Evolutionary conservation across 2,888 invertebrate species (phyloP).

Genomic region (Sthenelais limicola): DNA sequence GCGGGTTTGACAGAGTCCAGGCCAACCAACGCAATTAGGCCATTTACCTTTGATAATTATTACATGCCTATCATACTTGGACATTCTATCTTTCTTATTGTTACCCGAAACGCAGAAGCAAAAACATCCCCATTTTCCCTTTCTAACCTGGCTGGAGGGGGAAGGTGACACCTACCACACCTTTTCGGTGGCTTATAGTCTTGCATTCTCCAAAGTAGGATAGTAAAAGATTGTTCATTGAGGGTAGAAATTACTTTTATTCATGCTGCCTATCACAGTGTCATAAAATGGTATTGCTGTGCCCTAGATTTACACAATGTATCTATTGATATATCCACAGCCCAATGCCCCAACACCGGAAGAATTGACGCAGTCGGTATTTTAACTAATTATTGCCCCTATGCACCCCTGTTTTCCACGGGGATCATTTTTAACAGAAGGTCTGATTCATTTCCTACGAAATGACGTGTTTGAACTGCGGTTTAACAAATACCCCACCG

Average conservation of each 20-base stretch:
- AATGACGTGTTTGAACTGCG: no score
- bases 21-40: constrained; percentile 24
- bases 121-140: constrained; percentile 23
- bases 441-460: no score
- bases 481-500: no score
- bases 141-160: constrained; percentile 12
- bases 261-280: constrained; percentile 37
- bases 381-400: constrained; percentile 23
- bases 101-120: background rate
- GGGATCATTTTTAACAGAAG: no score
- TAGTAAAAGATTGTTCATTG: constrained; percentile 38
- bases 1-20: background rate
- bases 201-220: constrained; percentile 5
- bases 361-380: no score
- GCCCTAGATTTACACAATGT: constrained; percentile 27
- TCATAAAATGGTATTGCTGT: constrained; percentile 35
- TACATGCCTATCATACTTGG: constrained; percentile 30
- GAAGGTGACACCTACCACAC: background rate
- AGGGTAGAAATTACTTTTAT: constrained; percentile 39
- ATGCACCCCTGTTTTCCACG: no score
- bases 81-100: constrained; percentile 28
- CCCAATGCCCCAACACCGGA: no score
- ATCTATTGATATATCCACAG: constrained; percentile 8
- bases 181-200: background rate
- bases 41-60: constrained; percentile 33